Base-by-base conservation (phyloP, 2,113 vertebrate genomes). In the Hydrochoerus hydrochaeris region DNA sequence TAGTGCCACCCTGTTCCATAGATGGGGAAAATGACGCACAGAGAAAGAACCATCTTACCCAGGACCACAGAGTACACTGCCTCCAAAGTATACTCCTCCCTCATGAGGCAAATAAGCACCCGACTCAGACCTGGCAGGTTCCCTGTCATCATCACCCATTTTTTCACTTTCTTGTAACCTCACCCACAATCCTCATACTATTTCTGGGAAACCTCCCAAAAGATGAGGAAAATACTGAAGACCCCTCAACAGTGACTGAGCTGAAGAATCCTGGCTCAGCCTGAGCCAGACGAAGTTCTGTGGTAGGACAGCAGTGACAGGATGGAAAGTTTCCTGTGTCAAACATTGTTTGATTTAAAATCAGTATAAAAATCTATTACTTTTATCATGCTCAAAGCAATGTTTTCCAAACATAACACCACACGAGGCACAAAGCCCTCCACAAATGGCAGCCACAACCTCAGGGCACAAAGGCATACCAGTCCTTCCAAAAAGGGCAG, bases 281-380 rank as follows among this genome's bases (percentile, higher is more conserved):
- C 85, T 0, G 1, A 87, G 71, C 30, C 9, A 20, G 35, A 16
- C 88, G 75, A 22, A 3, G 32, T n/a, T 73, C 24, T 30, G 32
- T 38, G 22, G 46, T 52, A 52, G 67, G 82, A 69, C 10, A 17
- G 54, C 30, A 5, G 1, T 32, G 19, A 12, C 52, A 32, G 52
- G 57, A 78, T 2, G 28, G 57, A 1, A 1, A 63, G 6, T 90
- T 46, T 11, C 60, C 1, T 85, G 77, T 93, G 35, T 41, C 54
- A 85, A 63, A 19, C 75, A 71, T 77, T 88, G 2, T 67, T 98
- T 95, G 90, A 89, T 97, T 94, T 95, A 4, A 95, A 89, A 90
- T 96, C 96, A 95, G 75, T 96, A 95, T 95, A 94, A 98, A 97
- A 97, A 96, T 97, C 91, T 13, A 44, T 24, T 41, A 91, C 44